Conservation (phyloP, 2,797 vertebrate species). For the Vespertilio murinus region DNA sequence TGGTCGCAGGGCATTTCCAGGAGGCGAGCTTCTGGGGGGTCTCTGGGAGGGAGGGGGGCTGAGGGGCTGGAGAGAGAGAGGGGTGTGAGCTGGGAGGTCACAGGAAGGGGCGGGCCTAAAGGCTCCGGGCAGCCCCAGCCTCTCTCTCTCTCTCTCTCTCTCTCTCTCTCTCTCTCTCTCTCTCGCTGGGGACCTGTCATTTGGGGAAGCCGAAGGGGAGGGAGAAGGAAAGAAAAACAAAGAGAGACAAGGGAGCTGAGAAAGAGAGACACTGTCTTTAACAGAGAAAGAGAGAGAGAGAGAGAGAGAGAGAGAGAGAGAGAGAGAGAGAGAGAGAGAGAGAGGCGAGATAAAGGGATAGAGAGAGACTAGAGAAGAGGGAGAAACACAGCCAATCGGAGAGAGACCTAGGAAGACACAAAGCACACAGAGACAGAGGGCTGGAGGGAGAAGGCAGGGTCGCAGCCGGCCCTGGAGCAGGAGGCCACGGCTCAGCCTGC, state of each 20-base stretch:
- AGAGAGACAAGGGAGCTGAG: background rate
- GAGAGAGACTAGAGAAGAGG: no score
- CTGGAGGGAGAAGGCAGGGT: background rate
- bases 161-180: no score
- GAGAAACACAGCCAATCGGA: background rate
- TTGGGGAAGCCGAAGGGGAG: background rate
- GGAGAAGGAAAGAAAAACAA: background rate
- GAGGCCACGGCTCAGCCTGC: background rate
- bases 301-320: no score
- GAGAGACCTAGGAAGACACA: background rate
- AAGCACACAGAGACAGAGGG: no score
- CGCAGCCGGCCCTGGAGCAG: background rate
- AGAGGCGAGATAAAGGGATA: background rate
- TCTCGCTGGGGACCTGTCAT: background rate
- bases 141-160: background rate
- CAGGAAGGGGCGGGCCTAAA: background rate
- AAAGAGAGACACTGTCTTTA: background rate
- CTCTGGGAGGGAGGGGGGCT: background rate
- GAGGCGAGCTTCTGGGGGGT: conserved; percentile 61
- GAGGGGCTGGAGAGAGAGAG: background rate
- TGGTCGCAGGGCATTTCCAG: background rate
- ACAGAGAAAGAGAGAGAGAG: no score
- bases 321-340: background rate
- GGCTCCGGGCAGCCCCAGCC: background rate
- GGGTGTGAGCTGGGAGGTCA: background rate